Conservation (phyloP, 2,888 invertebrate species). For the Dusona sp. region DNA sequence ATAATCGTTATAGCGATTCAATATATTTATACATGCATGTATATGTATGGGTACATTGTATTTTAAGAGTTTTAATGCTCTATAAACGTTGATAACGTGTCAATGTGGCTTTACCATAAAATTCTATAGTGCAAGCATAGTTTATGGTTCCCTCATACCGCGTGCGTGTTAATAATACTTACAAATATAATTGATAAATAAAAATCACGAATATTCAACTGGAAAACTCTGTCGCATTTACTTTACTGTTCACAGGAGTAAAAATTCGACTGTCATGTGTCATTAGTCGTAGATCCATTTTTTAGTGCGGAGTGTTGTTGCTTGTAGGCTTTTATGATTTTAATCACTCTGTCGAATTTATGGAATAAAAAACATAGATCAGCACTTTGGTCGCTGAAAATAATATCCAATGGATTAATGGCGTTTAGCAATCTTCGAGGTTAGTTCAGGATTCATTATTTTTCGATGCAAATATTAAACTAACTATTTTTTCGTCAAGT, state of each 20-base stretch:
- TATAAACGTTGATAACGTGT: slow-evolving; percentile 2
- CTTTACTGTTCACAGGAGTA: not conserved
- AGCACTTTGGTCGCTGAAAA: not conserved
- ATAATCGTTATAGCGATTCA: slow-evolving; percentile 52
- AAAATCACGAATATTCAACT: slow-evolving; percentile 17
- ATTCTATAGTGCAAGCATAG: slow-evolving; percentile 18
- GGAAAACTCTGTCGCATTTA: not conserved
- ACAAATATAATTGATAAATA: slow-evolving; percentile 28
- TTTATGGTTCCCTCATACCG: slow-evolving; percentile 4
- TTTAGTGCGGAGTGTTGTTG: not conserved
- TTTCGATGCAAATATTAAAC: not conserved
- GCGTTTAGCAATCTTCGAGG: not conserved
- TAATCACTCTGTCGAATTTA: not conserved
- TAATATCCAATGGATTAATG: not conserved
- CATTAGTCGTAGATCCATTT: not conserved
- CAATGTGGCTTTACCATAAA: slow-evolving; percentile 34
- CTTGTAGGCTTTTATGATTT: not conserved
- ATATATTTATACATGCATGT: slow-evolving; percentile 21
- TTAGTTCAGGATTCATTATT: not conserved
- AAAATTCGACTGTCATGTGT: not conserved
- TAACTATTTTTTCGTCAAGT: not conserved
- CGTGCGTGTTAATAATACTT: slow-evolving; percentile 34
- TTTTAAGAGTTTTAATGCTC: slow-evolving; percentile 21
- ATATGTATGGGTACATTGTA: slow-evolving; percentile 17
- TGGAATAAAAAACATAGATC: not conserved